Evolutionary conservation across 1,140 invertebrate species (phyloP).

Genomic region (Drosophila arizonae): DNA sequence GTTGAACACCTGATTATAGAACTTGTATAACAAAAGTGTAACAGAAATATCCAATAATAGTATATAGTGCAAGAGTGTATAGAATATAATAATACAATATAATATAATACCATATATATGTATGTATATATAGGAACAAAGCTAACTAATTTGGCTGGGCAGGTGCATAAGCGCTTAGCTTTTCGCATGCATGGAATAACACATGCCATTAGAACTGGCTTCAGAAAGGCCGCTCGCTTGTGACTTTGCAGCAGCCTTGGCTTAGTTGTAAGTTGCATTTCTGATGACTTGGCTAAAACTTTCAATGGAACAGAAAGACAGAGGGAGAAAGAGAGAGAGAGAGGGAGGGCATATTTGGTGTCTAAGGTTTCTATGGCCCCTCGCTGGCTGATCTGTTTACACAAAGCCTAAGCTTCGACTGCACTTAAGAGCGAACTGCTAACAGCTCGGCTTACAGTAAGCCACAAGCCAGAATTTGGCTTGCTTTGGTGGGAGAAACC

Average conservation of each 20-base stretch:
- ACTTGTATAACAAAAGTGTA: no score
- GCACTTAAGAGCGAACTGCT: constrained; percentile 13
- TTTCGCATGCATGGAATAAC: constrained; percentile 23
- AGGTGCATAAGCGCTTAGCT: constrained; percentile 1
- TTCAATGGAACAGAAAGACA: constrained; percentile 12
- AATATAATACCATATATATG: no score
- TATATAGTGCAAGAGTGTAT: no score
- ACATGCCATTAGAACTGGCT: constrained; percentile 29
- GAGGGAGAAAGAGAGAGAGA: no score
- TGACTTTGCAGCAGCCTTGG: constrained; percentile 40
- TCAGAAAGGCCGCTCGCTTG: constrained; percentile 1
- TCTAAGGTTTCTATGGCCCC: constrained; percentile 34
- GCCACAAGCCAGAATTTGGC: constrained; percentile 21
- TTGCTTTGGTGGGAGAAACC: constrained; percentile 19
- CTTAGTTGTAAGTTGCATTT: constrained; percentile 41
- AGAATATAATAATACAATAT: no score
- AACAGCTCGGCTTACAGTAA: constrained; percentile 27
- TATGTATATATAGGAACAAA: no score
- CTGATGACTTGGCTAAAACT: constrained; percentile 42
- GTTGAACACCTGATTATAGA: no score
- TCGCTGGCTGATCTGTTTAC: constrained; percentile 42
- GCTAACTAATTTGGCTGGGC: background rate
- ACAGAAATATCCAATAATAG: no score
- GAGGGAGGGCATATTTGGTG: background rate
- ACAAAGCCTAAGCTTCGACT: constrained; percentile 48